These are phyloP conservation scores for Chelonus formosanus DNA, from an alignment of 2,888 invertebrate species.

Conservation along the genomic window DNA sequence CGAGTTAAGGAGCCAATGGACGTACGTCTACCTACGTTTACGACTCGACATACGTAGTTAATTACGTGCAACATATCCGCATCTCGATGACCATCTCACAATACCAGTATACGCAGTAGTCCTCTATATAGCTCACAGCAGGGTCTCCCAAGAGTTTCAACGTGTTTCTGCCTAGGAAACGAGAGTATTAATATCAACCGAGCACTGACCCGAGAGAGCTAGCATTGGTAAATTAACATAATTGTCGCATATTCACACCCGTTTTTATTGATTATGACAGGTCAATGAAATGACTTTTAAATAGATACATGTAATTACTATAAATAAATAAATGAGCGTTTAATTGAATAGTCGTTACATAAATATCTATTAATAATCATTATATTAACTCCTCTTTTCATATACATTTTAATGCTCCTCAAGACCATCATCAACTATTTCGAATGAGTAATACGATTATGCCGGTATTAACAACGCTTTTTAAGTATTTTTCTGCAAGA, in stretches of 20 bases:
- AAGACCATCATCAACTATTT: no score
- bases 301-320: slow-evolving; percentile 3
- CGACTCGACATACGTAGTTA: no score
- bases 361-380: not conserved
- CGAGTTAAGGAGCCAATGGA: no score
- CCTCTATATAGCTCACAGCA: slow-evolving; percentile 37
- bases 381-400: no score
- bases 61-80: not conserved
- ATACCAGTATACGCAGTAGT: slow-evolving; percentile 33
- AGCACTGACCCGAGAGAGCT: slow-evolving; percentile 25
- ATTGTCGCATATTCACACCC: slow-evolving; percentile 24
- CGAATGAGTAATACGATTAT: no score
- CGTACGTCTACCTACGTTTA: no score
- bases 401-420: no score
- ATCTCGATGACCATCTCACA: slow-evolving; percentile 5
- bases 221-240: slow-evolving; percentile 27
- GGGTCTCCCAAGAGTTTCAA: slow-evolving; percentile 11
- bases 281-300: slow-evolving; percentile 10
- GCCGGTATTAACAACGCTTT: no score
- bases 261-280: slow-evolving; percentile 13
- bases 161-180: slow-evolving; percentile 16
- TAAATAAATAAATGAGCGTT: not conserved
- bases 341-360: not conserved
- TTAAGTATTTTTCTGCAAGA: no score
- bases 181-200: slow-evolving; percentile 28